phyloP scores from a whole-genome alignment of 2,888 invertebrate species.

The Epinotia bilunana region DNA sequence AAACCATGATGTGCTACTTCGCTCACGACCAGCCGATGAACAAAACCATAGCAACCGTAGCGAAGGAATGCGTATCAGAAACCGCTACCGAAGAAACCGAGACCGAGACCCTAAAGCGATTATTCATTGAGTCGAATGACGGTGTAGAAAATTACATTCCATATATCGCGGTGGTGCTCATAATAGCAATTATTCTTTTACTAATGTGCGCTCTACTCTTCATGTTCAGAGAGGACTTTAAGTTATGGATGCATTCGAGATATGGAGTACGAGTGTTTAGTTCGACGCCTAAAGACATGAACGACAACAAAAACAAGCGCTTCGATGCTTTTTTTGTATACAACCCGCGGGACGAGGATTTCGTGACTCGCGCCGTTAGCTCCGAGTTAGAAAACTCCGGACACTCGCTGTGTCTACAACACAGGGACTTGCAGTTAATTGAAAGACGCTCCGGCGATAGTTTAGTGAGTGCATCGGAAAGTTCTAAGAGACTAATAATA shows the following conservation, averaged over 20 bases:
- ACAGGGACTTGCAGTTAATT: constrained; percentile 85
- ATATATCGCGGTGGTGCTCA: constrained; percentile 88
- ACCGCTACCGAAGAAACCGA: constrained; percentile 86
- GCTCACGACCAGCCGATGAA: constrained; percentile 81
- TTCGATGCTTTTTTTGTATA: constrained; percentile 96
- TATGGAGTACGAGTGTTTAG: constrained; percentile 91
- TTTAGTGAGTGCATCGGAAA: constrained; percentile 83
- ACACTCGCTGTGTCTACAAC: constrained; percentile 87
- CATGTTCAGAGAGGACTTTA: constrained; percentile 90
- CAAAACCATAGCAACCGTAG: constrained; percentile 78
- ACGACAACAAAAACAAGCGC: constrained; percentile 86
- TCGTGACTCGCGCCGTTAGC: constrained; percentile 87
- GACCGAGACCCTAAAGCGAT: constrained; percentile 82
- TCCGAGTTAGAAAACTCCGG: constrained; percentile 89
- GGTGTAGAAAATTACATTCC: constrained; percentile 90
- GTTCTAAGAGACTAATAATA: constrained; percentile 89
- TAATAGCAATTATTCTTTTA: constrained; percentile 88
- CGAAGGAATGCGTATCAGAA: constrained; percentile 85
- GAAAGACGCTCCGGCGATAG: constrained; percentile 83
- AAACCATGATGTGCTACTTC: constrained; percentile 87
- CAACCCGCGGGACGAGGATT: constrained; percentile 91
- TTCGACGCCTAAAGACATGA: constrained; percentile 82
- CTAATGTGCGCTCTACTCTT: constrained; percentile 88
- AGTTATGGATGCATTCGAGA: constrained; percentile 91
- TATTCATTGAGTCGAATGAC: constrained; percentile 86